Percentiles rank a stretch among this genome's conserved stretches.
Conservation (phyloP, 2,888 invertebrate genomes). For the Cantharis nigra region DNA sequence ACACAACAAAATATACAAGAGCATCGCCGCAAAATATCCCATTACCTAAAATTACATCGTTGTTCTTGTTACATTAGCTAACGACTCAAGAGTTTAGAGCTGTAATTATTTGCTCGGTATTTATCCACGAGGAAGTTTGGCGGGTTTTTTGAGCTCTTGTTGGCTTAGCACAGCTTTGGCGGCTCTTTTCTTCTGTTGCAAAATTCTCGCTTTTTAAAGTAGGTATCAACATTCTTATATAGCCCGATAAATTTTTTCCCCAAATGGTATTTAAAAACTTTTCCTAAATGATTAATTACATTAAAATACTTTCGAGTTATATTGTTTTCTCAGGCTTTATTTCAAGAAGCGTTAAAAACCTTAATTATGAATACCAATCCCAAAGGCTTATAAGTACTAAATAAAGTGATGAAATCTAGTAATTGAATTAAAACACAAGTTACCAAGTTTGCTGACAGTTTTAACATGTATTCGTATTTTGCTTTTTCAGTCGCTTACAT, state of each 20-base stretch:
- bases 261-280: neutral
- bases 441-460: neutral
- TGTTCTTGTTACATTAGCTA: constrained; percentile 18
- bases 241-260: neutral
- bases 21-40: constrained; percentile 17
- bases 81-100: constrained; percentile 15
- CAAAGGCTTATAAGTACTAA: neutral
- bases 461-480: neutral
- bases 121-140: constrained; percentile 18
- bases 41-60: constrained; percentile 21
- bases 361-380: neutral
- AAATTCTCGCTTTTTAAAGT: neutral
- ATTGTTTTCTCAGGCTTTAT: neutral
- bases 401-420: neutral
- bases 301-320: neutral
- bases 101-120: constrained; percentile 24
- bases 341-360: neutral
- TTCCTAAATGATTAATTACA: neutral
- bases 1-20: neutral
- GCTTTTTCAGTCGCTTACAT: neutral
- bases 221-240: neutral
- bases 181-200: constrained; percentile 5
- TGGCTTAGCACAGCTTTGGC: constrained; percentile 14
- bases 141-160: constrained; percentile 17
- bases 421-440: neutral